phyloP scores from a whole-genome alignment of 2,888 invertebrate genomes.

The Ganaspis brasiliensis region DNA sequence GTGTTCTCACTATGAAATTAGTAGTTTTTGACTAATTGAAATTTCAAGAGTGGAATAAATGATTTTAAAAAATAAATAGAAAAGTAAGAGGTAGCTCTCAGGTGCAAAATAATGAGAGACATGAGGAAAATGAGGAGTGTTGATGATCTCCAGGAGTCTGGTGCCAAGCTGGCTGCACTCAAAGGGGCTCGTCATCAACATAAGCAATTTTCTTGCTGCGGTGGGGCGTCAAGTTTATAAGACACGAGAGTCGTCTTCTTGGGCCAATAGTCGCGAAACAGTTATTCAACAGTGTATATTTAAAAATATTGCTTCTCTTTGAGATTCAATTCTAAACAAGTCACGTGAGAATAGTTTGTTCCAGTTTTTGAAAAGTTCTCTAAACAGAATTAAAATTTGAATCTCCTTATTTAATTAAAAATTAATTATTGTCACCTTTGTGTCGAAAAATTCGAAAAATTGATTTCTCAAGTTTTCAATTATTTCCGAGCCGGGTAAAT shows the following conservation, averaged over 20 bases:
- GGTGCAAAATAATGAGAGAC: neutral
- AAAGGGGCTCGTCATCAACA: constrained; percentile 77
- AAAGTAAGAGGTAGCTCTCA: neutral
- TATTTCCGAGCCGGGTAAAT: neutral
- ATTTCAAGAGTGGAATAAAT: no score
- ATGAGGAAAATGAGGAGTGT: constrained; percentile 4
- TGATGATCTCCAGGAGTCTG: constrained; percentile 63
- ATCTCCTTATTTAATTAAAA: neutral
- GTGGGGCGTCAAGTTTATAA: constrained; percentile 79
- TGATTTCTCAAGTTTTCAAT: constrained; percentile 5
- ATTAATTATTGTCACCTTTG: neutral
- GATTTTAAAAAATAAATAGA: neutral
- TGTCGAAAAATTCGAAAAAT: neutral
- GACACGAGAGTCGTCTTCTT: constrained; percentile 73
- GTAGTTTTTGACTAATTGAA: no score
- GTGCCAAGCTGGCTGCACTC: constrained; percentile 79
- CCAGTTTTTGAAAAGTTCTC: neutral
- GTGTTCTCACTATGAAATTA: no score
- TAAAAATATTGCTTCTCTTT: constrained; percentile 44
- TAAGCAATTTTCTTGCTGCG: constrained; percentile 67
- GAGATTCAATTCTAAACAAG: constrained; percentile 1
- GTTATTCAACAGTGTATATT: constrained; percentile 69
- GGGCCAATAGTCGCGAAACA: constrained; percentile 78
- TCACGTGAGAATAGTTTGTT: constrained; percentile 27
- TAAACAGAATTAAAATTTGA: neutral